Evolutionary conservation across 2,113 vertebrate genomes (phyloP), one percentile per base, ranked within the genome.

Genomic region (Phylloscopus whistleri): DNA sequence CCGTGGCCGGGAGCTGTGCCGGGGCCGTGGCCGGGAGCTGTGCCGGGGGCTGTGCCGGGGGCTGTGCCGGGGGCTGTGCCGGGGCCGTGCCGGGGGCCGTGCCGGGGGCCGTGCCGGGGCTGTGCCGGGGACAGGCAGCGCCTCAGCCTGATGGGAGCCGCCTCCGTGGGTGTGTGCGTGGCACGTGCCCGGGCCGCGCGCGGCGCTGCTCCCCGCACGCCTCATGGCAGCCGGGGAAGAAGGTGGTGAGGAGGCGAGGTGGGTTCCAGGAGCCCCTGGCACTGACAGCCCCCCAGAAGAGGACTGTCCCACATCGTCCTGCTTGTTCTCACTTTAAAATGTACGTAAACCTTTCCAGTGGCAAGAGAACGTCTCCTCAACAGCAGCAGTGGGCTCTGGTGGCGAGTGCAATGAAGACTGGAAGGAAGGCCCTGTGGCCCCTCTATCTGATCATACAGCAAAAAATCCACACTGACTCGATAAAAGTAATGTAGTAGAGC

Each of bases 241-340:
- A n/a, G 62, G 16, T 6, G 1, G 10, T 10, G 53, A 39, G 75
- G 83, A 8, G 60, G 8, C 70, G 12, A 1, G 1, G 9, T 1
- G 3, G 1, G 7, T 0, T 1, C 37, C 13, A 2, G 2, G 31
- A 14, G 11, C 4, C 11, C 13, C 31, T 28, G 41, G 41, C 41
- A 41, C 41, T 41, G 39, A 41, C 12, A 14, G 21, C 11, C 17
- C 1, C 20, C 62, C 8, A 12, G 35, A 53, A 39, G 39, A 46
- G 52, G 12, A 0, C 0, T 28, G 44, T 52, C 37, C 55, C 10
- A 4, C 23, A 3, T 13, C 2, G 31, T 17, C 37, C 15, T 44
- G 28, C 68, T 66, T 35, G 18, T 33, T 76, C 44, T 21, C 2
- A 0, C 33, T 84, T 60, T 21, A 43, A 70, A 84, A n/a, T 0